Conservation (phyloP, 2,113 vertebrate genomes). For the Pangasianodon hypophthalmus region DNA sequence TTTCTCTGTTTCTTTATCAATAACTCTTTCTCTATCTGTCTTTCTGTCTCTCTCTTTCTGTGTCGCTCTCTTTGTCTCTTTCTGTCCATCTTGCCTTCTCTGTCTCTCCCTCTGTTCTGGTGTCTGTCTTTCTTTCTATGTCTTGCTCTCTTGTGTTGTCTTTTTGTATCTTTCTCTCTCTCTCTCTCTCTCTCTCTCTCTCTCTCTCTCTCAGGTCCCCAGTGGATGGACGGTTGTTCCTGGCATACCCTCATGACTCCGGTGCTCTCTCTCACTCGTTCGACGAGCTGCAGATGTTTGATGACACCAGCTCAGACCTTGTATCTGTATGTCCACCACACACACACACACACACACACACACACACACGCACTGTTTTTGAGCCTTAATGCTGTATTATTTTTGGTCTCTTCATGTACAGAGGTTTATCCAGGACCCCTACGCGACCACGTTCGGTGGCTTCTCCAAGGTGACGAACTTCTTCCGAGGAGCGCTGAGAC, state of each 20-base stretch:
- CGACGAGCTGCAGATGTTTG: conserved; percentile 85
- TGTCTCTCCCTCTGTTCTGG: background rate
- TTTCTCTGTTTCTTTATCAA: background rate
- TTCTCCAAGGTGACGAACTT: conserved; percentile 94
- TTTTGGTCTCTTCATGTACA: conserved; percentile 48
- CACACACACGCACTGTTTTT: background rate
- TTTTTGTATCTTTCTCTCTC: background rate
- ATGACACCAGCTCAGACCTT: conserved; percentile 82
- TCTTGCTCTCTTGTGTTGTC: background rate
- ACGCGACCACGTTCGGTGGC: conserved; percentile 87
- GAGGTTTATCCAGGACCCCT: conserved; percentile 90
- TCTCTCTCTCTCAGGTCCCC: conserved; percentile 76
- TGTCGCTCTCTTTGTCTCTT: background rate
- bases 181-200: conserved; percentile 38
- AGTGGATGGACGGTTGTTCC: conserved; percentile 83
- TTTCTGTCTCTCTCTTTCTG: background rate
- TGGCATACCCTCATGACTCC: conserved; percentile 83
- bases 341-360: background rate
- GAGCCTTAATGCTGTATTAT: background rate
- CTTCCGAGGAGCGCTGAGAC: conserved; percentile 83
- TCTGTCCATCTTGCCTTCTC: background rate
- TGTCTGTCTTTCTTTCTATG: background rate
- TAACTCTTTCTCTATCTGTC: background rate
- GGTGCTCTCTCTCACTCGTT: conserved; percentile 82
- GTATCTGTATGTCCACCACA: conserved; percentile 77